Conservation (phyloP, 2,888 invertebrate species). For the Napeogenes inachia region DNA sequence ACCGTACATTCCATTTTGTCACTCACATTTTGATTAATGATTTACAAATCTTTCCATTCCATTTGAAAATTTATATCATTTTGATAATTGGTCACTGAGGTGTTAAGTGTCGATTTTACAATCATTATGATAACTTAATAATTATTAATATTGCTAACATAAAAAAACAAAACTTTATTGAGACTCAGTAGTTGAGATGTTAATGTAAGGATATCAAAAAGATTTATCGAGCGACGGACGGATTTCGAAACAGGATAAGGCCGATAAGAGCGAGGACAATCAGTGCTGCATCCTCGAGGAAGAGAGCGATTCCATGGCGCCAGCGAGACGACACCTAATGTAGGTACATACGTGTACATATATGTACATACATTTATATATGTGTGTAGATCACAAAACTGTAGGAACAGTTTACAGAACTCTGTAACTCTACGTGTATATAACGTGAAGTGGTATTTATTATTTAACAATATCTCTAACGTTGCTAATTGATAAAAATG, state of each 20-base stretch:
- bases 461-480: too few relatives aligned
- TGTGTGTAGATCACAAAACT: too few relatives aligned
- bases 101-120: too few relatives aligned
- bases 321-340: constrained; percentile 38
- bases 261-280: constrained; percentile 63
- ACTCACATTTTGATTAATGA: constrained; percentile 21
- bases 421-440: too few relatives aligned
- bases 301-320: constrained; percentile 63
- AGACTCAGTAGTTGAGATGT: neutral
- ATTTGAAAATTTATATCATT: constrained; percentile 3
- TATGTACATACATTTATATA: too few relatives aligned
- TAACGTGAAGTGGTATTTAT: too few relatives aligned
- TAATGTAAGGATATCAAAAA: neutral
- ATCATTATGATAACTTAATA: too few relatives aligned
- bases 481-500: too few relatives aligned
- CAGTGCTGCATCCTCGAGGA: constrained; percentile 58
- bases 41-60: constrained; percentile 9
- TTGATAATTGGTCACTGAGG: neutral
- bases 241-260: constrained; percentile 57
- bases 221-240: constrained; percentile 28
- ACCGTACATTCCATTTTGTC: constrained; percentile 30
- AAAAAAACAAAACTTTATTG: too few relatives aligned
- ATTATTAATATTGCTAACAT: too few relatives aligned
- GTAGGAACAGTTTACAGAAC: too few relatives aligned
- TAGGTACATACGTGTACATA: constrained; percentile 1